Evolutionary conservation across 2,113 vertebrate species (phyloP), one percentile per base, ranked within the genome.

Genomic region (Brachyistius frenatus): DNA sequence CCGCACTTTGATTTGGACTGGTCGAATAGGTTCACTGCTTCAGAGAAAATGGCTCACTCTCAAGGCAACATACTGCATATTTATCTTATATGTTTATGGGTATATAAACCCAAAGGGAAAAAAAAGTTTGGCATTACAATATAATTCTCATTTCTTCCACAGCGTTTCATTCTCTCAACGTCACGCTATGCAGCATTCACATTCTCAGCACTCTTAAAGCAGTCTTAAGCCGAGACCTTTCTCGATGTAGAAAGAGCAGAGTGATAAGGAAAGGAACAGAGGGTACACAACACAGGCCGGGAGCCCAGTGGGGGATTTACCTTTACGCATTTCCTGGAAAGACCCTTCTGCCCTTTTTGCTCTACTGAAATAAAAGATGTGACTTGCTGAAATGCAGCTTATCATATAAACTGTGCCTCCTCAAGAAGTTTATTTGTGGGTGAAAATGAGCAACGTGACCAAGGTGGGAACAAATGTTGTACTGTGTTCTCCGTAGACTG

Each of bases 371-470:
- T 11, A 9, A 8, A 52, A 65, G 53, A 56, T 66, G 47, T 37
- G 41, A 78, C 32, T 65, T 83, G 31, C 44, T 77, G 65, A 71
- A 77, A 76, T 60, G 60, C 46, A 81, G 54, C 70, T 66, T 73
- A 78, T 85, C 52, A 58, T 82, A 79, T 83, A n/a, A 50, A 69
- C 73, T 55, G 14, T 62, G 65, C 53, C 13, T 79, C 50, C 37
- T 54, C 15, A 68, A 44, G 32, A 50, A 66, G 33, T 79, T 55
- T 65, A 55, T 73, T 68, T 61, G 46, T 44, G 8, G 44, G n/a
- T 4, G 67, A 10, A 47, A 50, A 65, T 32, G 47, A 41, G 53
- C n/a, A 44, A 73, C 63, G 63, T 55, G 78, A 76, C 57, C 62
- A 23, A 57, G 66, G 47, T 16, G 31, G 58, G 35, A 67, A 74